These are phyloP conservation scores for Rhagoletis pomonella DNA, from an alignment of 1,140 invertebrate genomes.

Conservation along the genomic window DNA sequence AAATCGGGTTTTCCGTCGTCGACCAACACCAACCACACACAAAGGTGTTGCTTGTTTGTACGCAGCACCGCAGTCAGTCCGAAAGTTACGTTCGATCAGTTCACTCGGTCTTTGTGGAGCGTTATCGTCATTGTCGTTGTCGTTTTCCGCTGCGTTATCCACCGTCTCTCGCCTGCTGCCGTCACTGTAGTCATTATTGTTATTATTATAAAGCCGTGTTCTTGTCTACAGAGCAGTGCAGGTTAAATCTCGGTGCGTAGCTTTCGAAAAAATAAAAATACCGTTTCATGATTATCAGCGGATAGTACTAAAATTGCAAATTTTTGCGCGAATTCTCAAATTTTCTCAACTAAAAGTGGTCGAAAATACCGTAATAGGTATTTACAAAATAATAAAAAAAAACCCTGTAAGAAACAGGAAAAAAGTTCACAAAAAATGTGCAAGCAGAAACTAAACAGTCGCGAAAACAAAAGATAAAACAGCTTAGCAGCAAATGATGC, in stretches of 20 bases:
- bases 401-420: background rate
- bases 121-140: constrained; percentile 14
- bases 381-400: background rate
- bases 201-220: background rate
- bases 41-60: constrained; percentile 36
- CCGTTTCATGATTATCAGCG: background rate
- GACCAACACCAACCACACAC: constrained; percentile 6
- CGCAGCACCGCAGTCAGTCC: constrained; percentile 27
- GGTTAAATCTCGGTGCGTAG: background rate
- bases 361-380: background rate
- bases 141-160: constrained; percentile 26
- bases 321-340: background rate
- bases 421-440: background rate
- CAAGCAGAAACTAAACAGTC: background rate
- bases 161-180: constrained; percentile 23
- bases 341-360: background rate
- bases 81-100: constrained; percentile 43
- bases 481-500: background rate
- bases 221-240: background rate
- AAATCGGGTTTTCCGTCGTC: constrained; percentile 9
- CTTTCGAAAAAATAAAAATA: background rate
- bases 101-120: constrained; percentile 36
- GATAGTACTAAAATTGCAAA: background rate
- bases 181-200: background rate
- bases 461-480: background rate